A percentile compares a stretch with the other conserved stretches of the same genome.
phyloP scores from a whole-genome alignment of 1,140 invertebrate genomes.

The Lepidurus arcticus region DNA sequence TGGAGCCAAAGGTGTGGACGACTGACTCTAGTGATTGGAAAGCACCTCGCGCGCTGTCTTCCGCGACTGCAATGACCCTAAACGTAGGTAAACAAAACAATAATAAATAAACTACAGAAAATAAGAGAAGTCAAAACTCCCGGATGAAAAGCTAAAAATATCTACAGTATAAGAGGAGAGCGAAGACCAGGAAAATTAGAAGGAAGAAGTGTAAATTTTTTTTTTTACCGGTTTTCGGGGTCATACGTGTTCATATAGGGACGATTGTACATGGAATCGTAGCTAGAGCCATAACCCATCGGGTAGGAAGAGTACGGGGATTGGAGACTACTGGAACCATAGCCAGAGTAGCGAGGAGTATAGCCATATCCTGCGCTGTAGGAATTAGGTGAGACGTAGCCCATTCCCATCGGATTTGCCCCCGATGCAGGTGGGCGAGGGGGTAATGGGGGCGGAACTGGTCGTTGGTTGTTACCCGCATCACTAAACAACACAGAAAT shows the following conservation, averaged over 20 bases:
- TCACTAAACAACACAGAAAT: background rate
- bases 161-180: too few species aligned
- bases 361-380: background rate
- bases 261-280: background rate
- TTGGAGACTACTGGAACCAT: background rate
- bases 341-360: background rate
- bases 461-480: background rate
- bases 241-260: background rate
- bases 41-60: conserved; percentile 81
- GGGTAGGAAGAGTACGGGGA: background rate
- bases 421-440: background rate
- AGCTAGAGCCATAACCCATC: background rate
- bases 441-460: background rate
- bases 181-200: background rate
- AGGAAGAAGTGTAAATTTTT: background rate
- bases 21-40: conserved; percentile 92
- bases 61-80: conserved; percentile 56
- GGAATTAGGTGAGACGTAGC: background rate
- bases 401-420: background rate
- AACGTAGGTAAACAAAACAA: conserved; percentile 56
- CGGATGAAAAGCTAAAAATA: background rate
- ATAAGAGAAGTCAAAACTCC: background rate
- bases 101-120: background rate
- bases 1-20: conserved; percentile 81
- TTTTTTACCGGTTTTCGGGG: background rate